Base-by-base conservation (phyloP, 2,113 vertebrate species). In the Alaudala cheleensis region DNA sequence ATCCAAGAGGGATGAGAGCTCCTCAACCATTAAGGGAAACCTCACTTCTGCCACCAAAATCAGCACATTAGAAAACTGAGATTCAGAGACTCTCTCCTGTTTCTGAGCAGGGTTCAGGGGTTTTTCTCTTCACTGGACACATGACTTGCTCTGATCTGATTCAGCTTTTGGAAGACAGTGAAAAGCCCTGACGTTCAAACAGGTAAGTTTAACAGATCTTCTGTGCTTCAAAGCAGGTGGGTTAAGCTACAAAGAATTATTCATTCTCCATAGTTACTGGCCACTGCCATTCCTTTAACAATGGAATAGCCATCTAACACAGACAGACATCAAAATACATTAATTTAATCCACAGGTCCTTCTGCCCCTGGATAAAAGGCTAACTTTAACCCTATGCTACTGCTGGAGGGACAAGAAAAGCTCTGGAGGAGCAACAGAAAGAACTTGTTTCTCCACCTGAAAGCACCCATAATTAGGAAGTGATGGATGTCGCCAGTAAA, bases 401-500 rank as follows among this genome's bases (percentile, higher is more conserved):
- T 92, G 67, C 70, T 1, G 0, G 54, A 70, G 57, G 13, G 77
- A 95, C 73, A 86, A 95, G 60, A 93, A 92, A 82, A 76, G 57
- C 95, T 89, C 77, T 4, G 1, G 81, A 86, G 85, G 34, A 83
- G 72, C 80, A 82, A 60, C 15, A 50, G 50, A 69, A 86, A 94
- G 76, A 89, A 95, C 85, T 85, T 81, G 61, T 74, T 95, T 92
- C 95, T 88, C 50, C 82, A 94, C 87, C 66, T 87, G 67, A 90
- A 95, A 94, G 90, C 82, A 92, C 70, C 67, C 72, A 87, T 95
- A 97, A 97, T 96, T 96, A 97, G 78, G 82, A 95, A 95, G 93
- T 96, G 95, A 97, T 96, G 92, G 92, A 97, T 97, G 93, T 72
- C 12, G 1, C 95, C 54, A 91, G 89, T 96, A 93, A 87, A 97